phyloP scores from a whole-genome alignment of 2,113 vertebrate genomes.

The Pseudonaja textilis region DNA sequence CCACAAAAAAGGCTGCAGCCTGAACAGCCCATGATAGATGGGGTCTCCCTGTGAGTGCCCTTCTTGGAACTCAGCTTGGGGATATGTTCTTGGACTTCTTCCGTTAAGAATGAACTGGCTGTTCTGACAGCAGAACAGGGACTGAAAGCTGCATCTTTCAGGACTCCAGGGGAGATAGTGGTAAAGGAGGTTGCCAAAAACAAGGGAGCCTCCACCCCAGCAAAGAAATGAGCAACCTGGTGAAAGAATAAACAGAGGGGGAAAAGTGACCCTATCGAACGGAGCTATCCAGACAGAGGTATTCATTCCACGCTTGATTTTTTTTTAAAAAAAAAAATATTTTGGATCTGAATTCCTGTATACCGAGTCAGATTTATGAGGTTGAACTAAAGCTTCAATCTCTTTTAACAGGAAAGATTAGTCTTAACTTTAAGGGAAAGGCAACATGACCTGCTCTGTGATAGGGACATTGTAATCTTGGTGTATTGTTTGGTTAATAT shows the following conservation, averaged over 20 bases:
- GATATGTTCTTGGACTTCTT: constrained; percentile 24
- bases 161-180: constrained; percentile 5
- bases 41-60: not conserved
- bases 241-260: not conserved
- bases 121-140: constrained; percentile 22
- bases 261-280: not conserved
- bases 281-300: not conserved
- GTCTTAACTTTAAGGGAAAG: not conserved
- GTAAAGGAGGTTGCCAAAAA: constrained; percentile 5
- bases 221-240: not conserved
- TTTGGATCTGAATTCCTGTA: not conserved
- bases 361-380: not conserved
- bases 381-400: not conserved
- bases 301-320: not conserved
- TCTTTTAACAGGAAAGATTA: not conserved
- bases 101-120: not conserved
- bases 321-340: not conserved
- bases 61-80: not conserved
- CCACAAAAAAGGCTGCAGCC: not conserved
- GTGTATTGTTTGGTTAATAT: not conserved
- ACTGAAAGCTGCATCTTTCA: constrained; percentile 19
- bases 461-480: not conserved
- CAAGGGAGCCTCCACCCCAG: constrained; percentile 2
- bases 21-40: not conserved
- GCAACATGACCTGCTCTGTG: not conserved